Base-by-base conservation (phyloP, 2,888 invertebrate genomes). In the Kryphioiulus occultus region DNA sequence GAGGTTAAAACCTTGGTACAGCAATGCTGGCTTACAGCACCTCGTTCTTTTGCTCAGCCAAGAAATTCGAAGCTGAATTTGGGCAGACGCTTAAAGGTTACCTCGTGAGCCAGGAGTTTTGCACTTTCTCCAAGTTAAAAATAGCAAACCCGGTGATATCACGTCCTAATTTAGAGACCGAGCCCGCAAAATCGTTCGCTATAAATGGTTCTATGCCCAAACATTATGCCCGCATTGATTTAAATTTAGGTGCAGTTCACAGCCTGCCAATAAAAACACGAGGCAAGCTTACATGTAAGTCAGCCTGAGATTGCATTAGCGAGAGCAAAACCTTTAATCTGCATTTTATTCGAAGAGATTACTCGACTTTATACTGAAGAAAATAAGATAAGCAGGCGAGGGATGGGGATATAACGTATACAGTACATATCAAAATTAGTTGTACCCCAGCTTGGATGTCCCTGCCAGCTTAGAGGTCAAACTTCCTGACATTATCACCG, bases 111-210 rank as follows among this genome's bases (percentile, higher is more conserved):
- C 19, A 12, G 17, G 19, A 59, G 19, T 59, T 12, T 59, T n/a
- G 59, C 59, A n/a, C 59, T 59, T n/a, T 59, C n/a, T 59, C 59
- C 59, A 59, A 59, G 59, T n/a, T 59, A 59, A 59, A 59, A 59
- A 59, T 59, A 59, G 59, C 3, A 22, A 59, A 59, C 7, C 59
- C 59, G 59, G 59, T n/a, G 59, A 59, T 59, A 59, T 59, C 59
- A 59, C 59, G 19, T 59, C 19, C 59, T 59, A 59, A 59, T 59
- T 59, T 19, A 59, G 59, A 22, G 9, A n/a, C 22, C 19, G n/a
- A 59, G 59, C n/a, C 59, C 22, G n/a, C n/a, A 59, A 59, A 59
- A 59, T 59, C 59, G n/a, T n/a, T 59, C 59, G 59, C 59, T 59
- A 59, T 59, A 59, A 59, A 59, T 59, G 59, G 59, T 59, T 59